Conservation (phyloP, 2,797 vertebrate species). For the Babyrousa celebensis region DNA sequence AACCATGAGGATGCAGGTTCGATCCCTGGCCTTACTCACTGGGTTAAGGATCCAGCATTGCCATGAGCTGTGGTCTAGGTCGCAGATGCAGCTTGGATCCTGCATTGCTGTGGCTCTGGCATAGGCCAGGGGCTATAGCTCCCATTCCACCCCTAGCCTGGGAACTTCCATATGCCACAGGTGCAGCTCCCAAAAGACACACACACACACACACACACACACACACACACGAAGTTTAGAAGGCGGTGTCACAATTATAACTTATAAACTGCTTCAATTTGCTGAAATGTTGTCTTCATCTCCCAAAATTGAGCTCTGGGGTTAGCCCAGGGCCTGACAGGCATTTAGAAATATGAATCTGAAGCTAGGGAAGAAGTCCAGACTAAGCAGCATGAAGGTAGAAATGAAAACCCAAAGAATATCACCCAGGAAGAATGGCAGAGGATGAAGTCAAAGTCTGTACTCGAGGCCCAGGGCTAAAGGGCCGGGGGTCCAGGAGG, state of each 20-base stretch:
- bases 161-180: too few relatives aligned
- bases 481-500: background rate
- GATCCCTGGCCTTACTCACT: too few relatives aligned
- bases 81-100: too few relatives aligned
- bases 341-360: background rate
- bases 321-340: background rate
- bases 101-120: too few relatives aligned
- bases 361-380: background rate
- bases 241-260: background rate
- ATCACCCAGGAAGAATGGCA: background rate
- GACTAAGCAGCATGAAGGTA: background rate
- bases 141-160: too few relatives aligned
- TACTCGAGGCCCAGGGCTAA: background rate
- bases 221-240: background rate
- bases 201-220: too few relatives aligned
- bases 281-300: conserved; percentile 33
- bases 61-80: too few relatives aligned
- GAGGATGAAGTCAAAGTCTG: background rate
- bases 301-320: background rate
- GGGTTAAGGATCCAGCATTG: too few relatives aligned
- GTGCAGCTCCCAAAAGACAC: too few relatives aligned
- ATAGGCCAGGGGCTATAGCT: too few relatives aligned
- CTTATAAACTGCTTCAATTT: conserved; percentile 14
- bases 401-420: background rate
- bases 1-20: too few relatives aligned